Percentiles rank a stretch among this genome's conserved stretches.
These are phyloP conservation scores for Procavia capensis DNA, from an alignment of 2,113 vertebrate species.

Conservation along the genomic window DNA sequence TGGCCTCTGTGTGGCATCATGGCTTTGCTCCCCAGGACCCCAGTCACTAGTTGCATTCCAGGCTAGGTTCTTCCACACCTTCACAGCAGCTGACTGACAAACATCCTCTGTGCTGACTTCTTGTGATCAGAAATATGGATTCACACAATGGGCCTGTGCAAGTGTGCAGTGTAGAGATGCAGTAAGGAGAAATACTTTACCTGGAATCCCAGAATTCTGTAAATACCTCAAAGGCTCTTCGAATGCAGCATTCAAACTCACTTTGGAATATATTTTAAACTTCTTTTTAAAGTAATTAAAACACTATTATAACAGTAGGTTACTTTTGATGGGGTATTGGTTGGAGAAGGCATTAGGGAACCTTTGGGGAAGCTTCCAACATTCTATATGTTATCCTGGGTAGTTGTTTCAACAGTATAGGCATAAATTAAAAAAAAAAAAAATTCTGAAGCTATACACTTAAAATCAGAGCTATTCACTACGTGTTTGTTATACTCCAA, in stretches of 20 bases:
- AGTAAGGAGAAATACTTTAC: background rate
- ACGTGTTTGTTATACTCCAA: background rate
- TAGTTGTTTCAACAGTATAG: background rate
- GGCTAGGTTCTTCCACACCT: background rate
- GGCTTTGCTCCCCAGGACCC: accelerated
- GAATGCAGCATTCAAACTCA: background rate
- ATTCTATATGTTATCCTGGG: background rate
- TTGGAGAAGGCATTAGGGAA: background rate
- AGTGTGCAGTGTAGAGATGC: no score
- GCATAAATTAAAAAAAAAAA: slow-evolving; percentile 13
- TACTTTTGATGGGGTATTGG: background rate
- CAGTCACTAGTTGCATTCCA: background rate
- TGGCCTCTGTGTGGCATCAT: accelerated
- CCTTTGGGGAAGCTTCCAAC: background rate
- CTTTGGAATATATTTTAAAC: background rate
- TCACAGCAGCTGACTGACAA: background rate
- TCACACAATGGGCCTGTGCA: background rate
- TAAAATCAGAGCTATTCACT: background rate
- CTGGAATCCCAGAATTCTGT: background rate
- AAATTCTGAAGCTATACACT: background rate
- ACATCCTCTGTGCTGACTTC: background rate
- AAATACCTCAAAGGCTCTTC: background rate
- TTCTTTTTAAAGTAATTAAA: background rate
- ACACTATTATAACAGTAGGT: background rate
- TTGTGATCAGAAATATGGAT: background rate